Evolutionary conservation across 2,797 vertebrate genomes (phyloP).

Genomic region (Psittacula echo): DNA sequence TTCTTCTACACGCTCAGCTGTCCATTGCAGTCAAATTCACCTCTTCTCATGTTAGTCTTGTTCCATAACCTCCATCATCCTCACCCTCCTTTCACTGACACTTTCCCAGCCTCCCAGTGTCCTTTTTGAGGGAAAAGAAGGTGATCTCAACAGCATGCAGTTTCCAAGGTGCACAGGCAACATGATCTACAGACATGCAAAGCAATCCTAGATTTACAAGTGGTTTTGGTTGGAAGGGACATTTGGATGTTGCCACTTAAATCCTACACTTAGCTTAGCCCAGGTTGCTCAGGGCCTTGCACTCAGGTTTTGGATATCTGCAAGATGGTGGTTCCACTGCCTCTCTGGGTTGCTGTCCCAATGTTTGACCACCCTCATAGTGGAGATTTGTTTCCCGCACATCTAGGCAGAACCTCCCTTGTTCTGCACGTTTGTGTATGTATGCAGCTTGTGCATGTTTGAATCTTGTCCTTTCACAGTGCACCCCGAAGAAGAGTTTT

Average conservation of each 20-base stretch:
- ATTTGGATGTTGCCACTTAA: background rate
- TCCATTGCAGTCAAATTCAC: background rate
- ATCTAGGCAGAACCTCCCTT: background rate
- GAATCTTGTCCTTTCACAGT: background rate
- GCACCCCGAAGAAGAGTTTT: background rate
- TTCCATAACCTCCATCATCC: background rate
- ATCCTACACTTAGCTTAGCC: background rate
- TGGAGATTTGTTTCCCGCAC: background rate
- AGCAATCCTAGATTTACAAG: background rate
- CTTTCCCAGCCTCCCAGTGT: background rate
- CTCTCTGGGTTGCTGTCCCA: background rate
- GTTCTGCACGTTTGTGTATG: background rate
- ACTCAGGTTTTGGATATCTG: background rate
- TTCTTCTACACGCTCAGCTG: background rate
- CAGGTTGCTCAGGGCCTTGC: background rate
- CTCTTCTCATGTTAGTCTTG: background rate
- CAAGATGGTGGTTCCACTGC: background rate
- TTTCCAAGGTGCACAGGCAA: background rate
- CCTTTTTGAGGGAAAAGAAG: background rate
- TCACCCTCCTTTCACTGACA: background rate
- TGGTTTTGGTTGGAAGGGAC: background rate
- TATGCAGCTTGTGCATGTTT: background rate
- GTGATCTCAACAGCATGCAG: background rate
- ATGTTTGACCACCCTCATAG: background rate
- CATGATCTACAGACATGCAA: background rate